phyloP scores from a whole-genome alignment of 2,113 vertebrate species.

The Tympanuchus pallidicinctus region DNA sequence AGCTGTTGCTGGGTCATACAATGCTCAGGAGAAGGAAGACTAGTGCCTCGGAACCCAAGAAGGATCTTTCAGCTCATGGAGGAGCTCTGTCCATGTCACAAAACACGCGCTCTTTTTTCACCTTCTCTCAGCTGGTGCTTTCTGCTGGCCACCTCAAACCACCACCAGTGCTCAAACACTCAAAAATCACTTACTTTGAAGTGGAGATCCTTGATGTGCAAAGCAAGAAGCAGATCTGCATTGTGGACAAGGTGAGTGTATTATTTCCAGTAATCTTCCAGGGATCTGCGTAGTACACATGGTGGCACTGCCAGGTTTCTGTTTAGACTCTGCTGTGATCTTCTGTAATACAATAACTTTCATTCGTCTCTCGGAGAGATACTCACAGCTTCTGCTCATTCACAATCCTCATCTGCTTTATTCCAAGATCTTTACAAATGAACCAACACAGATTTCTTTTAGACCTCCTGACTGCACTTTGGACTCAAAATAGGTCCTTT shows the following conservation, averaged over 20 bases:
- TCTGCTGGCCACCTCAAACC: constrained; percentile 69
- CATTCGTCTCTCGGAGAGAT: neutral
- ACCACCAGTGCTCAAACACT: constrained; percentile 57
- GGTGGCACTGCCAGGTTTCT: neutral
- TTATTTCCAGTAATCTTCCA: neutral
- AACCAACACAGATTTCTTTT: neutral
- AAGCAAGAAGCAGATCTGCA: constrained; percentile 82
- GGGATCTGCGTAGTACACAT: neutral
- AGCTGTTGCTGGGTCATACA: constrained; percentile 12
- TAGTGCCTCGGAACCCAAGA: constrained; percentile 31
- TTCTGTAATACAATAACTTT: neutral
- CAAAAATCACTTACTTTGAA: constrained; percentile 79
- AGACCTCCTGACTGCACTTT: neutral
- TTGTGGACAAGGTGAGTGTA: constrained; percentile 83
- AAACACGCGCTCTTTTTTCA: constrained; percentile 67
- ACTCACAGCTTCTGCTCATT: neutral
- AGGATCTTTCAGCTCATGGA: constrained; percentile 32
- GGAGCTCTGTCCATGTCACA: constrained; percentile 21
- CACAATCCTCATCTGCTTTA: neutral
- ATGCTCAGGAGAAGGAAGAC: constrained; percentile 73
- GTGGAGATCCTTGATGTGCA: constrained; percentile 83
- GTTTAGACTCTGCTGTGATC: neutral
- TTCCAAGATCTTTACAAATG: neutral
- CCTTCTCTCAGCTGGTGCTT: constrained; percentile 75
- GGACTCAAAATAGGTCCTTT: neutral